Percentiles rank a stretch among this genome's conserved stretches.
These are phyloP conservation scores for Pseudochromis fuscus DNA, from an alignment of 2,797 vertebrate species.

Conservation along the genomic window DNA sequence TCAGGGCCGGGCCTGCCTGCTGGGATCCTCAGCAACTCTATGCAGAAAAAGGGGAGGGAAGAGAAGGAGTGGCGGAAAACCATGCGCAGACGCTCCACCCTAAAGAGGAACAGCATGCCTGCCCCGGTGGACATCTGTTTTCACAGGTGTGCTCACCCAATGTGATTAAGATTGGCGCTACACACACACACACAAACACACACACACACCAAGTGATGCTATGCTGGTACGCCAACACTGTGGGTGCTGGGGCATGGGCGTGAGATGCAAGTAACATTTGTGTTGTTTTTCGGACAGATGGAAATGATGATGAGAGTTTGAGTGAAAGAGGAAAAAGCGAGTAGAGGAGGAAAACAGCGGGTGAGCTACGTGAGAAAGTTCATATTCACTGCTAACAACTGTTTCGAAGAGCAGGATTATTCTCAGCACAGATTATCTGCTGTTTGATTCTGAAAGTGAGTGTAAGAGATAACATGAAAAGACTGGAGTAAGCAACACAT, in stretches of 20 bases:
- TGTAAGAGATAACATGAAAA: constrained; percentile 53
- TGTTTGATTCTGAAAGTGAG: constrained; percentile 53
- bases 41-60: constrained; percentile 10
- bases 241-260: constrained; percentile 65
- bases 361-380: constrained; percentile 25
- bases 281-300: constrained; percentile 73
- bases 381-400: constrained; percentile 50
- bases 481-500: constrained; percentile 41
- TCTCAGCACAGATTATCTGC: constrained; percentile 60
- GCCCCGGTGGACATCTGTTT: constrained; percentile 86
- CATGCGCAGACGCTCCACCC: constrained; percentile 65
- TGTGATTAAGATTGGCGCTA: constrained; percentile 84
- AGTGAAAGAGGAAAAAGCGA: constrained; percentile 57
- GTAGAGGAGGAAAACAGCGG: constrained; percentile 52
- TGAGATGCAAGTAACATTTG: constrained; percentile 66
- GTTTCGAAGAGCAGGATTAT: constrained; percentile 67
- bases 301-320: constrained; percentile 75
- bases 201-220: constrained; percentile 43
- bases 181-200: constrained; percentile 53
- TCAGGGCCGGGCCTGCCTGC: constrained; percentile 43
- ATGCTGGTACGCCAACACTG: constrained; percentile 53
- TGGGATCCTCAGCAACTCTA: constrained; percentile 49
- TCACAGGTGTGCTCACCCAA: constrained; percentile 84
- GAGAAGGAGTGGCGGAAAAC: constrained; percentile 37
- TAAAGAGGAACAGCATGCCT: constrained; percentile 80